Evolutionary conservation across 2,113 vertebrate species (phyloP).

Genomic region (Diglossa brunneiventris): DNA sequence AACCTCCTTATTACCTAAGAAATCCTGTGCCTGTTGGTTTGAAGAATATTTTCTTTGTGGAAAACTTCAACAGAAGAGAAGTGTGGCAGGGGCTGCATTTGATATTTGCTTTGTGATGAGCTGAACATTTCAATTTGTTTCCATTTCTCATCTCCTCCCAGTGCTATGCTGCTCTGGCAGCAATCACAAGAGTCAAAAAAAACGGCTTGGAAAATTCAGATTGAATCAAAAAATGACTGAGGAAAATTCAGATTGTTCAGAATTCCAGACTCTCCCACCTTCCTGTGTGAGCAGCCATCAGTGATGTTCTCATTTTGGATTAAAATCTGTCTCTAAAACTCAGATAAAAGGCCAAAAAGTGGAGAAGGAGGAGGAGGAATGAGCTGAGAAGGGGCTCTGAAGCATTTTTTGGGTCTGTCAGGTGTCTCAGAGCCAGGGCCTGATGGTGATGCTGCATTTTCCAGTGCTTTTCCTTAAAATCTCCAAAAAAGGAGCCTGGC

Average conservation of each 20-base stretch:
- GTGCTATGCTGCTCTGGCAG: neutral
- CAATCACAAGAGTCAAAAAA: neutral
- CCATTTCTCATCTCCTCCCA: neutral
- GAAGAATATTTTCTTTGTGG: neutral
- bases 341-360: neutral
- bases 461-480: neutral
- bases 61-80: neutral
- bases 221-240: neutral
- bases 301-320: neutral
- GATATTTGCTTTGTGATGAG: neutral
- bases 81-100: fast-evolving
- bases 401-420: neutral
- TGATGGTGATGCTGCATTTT: neutral
- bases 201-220: neutral
- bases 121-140: neutral
- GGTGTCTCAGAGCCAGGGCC: neutral
- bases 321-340: neutral
- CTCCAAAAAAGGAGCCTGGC: neutral
- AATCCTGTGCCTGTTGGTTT: neutral
- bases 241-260: neutral
- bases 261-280: neutral
- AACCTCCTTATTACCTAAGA: neutral
- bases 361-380: neutral
- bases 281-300: neutral
- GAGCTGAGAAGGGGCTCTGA: neutral